Conservation (phyloP, 2,113 vertebrate genomes). For the Perca schrenkii region DNA sequence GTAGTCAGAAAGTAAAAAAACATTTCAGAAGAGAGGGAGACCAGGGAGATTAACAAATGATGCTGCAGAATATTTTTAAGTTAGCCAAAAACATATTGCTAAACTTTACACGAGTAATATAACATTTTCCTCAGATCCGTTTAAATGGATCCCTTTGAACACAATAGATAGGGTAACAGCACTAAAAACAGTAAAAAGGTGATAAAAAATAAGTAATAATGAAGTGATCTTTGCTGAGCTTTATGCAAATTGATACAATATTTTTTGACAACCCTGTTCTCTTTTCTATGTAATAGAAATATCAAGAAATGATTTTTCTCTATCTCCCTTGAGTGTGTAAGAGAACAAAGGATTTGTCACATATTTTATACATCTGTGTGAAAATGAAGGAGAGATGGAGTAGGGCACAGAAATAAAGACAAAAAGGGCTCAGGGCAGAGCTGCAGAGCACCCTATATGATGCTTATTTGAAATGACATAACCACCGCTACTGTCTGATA, state of each 20-base stretch:
- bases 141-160: neutral
- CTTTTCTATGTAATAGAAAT: neutral
- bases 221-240: slow-evolving; percentile 12
- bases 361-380: slow-evolving; percentile 21
- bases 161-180: neutral
- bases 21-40: neutral
- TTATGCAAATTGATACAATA: neutral
- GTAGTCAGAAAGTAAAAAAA: slow-evolving; percentile 3
- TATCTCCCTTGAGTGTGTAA: neutral
- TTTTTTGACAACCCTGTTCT: neutral
- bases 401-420: slow-evolving; percentile 17
- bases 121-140: neutral
- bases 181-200: neutral
- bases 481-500: slow-evolving; percentile 54
- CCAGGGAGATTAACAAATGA: neutral
- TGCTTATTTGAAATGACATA: slow-evolving; percentile 63
- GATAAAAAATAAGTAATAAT: neutral
- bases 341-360: neutral
- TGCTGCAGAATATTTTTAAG: neutral
- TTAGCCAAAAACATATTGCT: neutral
- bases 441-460: slow-evolving; percentile 27
- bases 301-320: neutral
- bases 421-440: neutral
- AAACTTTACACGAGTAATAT: neutral
- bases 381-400: neutral